These are phyloP conservation scores for Coelopa frigida DNA, from an alignment of 1,140 invertebrate genomes.

Conservation along the genomic window DNA sequence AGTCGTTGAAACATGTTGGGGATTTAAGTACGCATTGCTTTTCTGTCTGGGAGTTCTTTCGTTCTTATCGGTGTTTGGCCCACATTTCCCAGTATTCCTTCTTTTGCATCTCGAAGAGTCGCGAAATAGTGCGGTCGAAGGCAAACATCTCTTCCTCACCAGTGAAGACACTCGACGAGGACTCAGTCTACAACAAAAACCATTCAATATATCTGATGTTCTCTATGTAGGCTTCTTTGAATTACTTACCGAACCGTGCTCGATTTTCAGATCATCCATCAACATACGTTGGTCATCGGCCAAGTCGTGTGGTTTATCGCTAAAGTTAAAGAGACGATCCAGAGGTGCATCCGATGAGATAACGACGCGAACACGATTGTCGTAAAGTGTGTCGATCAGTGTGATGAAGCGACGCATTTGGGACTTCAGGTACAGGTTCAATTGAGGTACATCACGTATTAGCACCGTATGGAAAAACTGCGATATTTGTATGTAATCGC, in stretches of 20 bases:
- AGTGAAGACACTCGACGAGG: slow-evolving; percentile 80
- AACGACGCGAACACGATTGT: slow-evolving; percentile 77
- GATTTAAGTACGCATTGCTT: no score
- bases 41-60: no score
- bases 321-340: slow-evolving; percentile 63
- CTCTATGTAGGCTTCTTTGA: background rate
- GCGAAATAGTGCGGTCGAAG: slow-evolving; percentile 86
- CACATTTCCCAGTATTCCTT: slow-evolving; percentile 83
- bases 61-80: slow-evolving; percentile 55
- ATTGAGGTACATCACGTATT: slow-evolving; percentile 79
- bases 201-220: background rate
- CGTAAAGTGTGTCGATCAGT: slow-evolving; percentile 95
- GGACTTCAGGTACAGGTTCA: slow-evolving; percentile 70
- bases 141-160: slow-evolving; percentile 97
- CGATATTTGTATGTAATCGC: slow-evolving; percentile 87
- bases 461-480: slow-evolving; percentile 93
- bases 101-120: slow-evolving; percentile 93
- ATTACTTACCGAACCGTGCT: slow-evolving; percentile 29
- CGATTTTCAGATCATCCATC: slow-evolving; percentile 83
- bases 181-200: slow-evolving; percentile 8
- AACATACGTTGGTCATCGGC: slow-evolving; percentile 73
- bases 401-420: slow-evolving; percentile 93
- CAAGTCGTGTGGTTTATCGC: slow-evolving; percentile 47
- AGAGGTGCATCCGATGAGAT: slow-evolving; percentile 70
- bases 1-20: no score